A percentile compares a stretch with the other conserved stretches of the same genome.
phyloP scores from a whole-genome alignment of 2,113 vertebrate species.

The Orycteropus afer region DNA sequence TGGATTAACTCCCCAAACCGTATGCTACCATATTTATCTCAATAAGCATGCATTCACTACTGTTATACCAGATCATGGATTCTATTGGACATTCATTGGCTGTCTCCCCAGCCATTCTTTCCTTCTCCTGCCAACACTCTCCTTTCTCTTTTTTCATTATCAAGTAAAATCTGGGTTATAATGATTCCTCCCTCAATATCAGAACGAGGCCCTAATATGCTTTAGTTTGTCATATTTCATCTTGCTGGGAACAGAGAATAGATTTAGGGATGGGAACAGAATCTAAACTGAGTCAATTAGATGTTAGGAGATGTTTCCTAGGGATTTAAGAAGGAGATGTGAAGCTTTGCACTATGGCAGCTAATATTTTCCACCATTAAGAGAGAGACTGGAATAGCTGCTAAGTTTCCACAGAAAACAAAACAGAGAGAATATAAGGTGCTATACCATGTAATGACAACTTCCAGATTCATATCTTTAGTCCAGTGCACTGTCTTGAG shows the following conservation, averaged over 20 bases:
- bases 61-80: not conserved
- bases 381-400: not conserved
- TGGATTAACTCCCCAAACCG: constrained; percentile 70
- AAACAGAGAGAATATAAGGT: not conserved
- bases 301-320: not conserved
- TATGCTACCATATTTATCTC: constrained; percentile 68
- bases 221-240: not conserved
- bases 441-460: not conserved
- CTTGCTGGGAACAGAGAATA: not conserved
- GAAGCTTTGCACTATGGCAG: not conserved
- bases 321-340: not conserved
- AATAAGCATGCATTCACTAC: constrained; percentile 49
- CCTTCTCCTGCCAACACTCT: not conserved
- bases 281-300: not conserved
- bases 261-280: not conserved
- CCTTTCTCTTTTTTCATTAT: not conserved
- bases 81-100: not conserved
- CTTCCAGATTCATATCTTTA: not conserved
- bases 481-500: constrained; percentile 9
- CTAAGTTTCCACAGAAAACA: not conserved
- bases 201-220: not conserved
- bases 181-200: not conserved
- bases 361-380: not conserved
- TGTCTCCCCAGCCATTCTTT: not conserved
- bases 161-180: not conserved